phyloP scores from a whole-genome alignment of 2,797 vertebrate genomes.

The Tolypeutes matacus region DNA sequence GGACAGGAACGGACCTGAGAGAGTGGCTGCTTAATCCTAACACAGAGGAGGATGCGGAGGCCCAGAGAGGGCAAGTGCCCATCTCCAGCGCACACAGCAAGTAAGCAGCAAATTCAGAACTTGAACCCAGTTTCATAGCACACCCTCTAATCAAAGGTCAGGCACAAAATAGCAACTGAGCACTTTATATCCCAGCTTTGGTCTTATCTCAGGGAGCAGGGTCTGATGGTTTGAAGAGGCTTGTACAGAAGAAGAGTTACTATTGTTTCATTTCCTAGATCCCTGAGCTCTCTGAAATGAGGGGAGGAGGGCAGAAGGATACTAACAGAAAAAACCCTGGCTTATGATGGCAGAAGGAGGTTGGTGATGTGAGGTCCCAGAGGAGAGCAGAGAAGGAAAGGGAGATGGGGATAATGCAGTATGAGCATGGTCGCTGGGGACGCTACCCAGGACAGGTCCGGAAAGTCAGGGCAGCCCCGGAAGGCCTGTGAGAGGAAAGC shows the following conservation, averaged over 20 bases:
- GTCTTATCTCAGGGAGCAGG: not conserved
- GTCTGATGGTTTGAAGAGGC: not conserved
- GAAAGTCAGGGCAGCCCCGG: not conserved
- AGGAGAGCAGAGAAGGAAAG: not conserved
- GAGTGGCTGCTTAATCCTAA: not conserved
- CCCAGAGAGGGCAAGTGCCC: not conserved
- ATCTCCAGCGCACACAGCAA: not conserved
- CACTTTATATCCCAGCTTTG: not conserved
- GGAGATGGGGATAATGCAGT: not conserved
- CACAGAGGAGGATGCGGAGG: not conserved
- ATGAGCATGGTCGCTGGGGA: no score
- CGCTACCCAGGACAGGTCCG: not conserved
- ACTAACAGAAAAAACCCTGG: not conserved
- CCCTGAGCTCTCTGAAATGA: not conserved
- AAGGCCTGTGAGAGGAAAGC: not conserved
- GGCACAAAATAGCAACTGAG: not conserved
- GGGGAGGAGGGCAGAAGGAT: not conserved
- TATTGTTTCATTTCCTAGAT: not conserved
- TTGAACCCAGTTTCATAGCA: not conserved
- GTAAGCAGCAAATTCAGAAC: not conserved
- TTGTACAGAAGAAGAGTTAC: not conserved
- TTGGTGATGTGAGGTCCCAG: not conserved
- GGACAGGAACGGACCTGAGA: not conserved
- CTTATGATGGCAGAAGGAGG: not conserved
- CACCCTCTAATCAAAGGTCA: not conserved